Conservation (phyloP, 1,140 invertebrate genomes). For the Asobara japonica region DNA sequence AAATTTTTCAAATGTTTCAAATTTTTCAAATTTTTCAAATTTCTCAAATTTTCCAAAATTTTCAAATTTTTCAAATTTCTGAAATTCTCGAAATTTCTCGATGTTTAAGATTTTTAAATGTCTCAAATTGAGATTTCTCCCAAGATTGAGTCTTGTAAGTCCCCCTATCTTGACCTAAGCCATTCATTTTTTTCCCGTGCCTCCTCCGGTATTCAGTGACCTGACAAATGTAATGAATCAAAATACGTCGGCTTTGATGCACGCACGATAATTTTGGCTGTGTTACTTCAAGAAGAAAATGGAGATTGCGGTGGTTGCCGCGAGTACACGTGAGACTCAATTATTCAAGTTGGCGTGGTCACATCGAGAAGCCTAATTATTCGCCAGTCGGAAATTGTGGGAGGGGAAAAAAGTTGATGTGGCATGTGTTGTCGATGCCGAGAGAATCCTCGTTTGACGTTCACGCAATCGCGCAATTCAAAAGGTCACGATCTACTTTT, state of each 20-base stretch:
- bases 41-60: too few relatives aligned
- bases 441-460: not conserved
- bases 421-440: not conserved
- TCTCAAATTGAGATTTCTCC: too few relatives aligned
- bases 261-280: conserved; percentile 1
- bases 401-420: not conserved
- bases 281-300: not conserved
- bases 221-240: not conserved
- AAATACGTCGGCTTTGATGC: not conserved
- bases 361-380: not conserved
- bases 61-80: too few relatives aligned
- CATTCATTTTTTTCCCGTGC: too few relatives aligned
- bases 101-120: too few relatives aligned
- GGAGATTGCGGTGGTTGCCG: not conserved
- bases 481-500: not conserved
- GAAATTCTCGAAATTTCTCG: too few relatives aligned
- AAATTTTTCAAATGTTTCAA: too few relatives aligned
- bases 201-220: not conserved
- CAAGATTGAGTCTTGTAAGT: too few relatives aligned
- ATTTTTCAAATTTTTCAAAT: too few relatives aligned
- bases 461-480: not conserved
- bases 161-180: too few relatives aligned
- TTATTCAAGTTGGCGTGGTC: not conserved
- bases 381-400: not conserved
- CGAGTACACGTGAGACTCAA: not conserved